phyloP scores from a whole-genome alignment of 2,113 vertebrate genomes.

The Malaclemys terrapin region DNA sequence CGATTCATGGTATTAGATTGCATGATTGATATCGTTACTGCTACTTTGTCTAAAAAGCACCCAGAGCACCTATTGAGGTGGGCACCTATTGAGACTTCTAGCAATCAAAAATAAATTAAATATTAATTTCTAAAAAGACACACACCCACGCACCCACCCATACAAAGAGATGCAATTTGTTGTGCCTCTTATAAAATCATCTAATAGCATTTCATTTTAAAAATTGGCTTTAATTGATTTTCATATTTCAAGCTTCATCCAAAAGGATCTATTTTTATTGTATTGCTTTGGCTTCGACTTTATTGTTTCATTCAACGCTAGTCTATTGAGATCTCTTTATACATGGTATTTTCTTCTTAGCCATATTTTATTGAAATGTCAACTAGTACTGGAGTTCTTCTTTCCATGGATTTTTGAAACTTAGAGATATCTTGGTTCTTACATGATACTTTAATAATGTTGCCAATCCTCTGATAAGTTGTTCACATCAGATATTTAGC shows the following conservation, averaged over 20 bases:
- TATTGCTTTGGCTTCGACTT: conserved; percentile 47
- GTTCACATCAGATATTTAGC: conserved; percentile 85
- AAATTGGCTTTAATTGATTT: conserved; percentile 54
- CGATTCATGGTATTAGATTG: background rate
- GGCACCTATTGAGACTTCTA: background rate
- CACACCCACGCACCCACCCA: too few species aligned
- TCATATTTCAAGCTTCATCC: conserved; percentile 42
- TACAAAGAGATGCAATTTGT: background rate
- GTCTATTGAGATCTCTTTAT: conserved; percentile 67
- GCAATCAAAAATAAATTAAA: conserved; percentile 5
- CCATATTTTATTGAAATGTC: conserved; percentile 81
- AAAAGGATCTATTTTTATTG: conserved; percentile 53
- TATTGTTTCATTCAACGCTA: conserved; percentile 67
- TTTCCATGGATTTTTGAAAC: conserved; percentile 77
- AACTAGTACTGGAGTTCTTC: conserved; percentile 64
- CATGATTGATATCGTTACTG: background rate
- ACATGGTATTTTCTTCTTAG: conserved; percentile 75
- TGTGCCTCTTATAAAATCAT: background rate
- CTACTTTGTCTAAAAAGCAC: background rate
- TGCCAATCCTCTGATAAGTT: conserved; percentile 82
- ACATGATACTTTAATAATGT: conserved; percentile 83
- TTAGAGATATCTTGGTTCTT: conserved; percentile 73
- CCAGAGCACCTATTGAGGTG: background rate
- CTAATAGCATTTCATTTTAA: conserved; percentile 7
- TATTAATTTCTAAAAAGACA: background rate